Evolutionary conservation across 2,113 vertebrate genomes (phyloP).

Genomic region (Numida meleagris): DNA sequence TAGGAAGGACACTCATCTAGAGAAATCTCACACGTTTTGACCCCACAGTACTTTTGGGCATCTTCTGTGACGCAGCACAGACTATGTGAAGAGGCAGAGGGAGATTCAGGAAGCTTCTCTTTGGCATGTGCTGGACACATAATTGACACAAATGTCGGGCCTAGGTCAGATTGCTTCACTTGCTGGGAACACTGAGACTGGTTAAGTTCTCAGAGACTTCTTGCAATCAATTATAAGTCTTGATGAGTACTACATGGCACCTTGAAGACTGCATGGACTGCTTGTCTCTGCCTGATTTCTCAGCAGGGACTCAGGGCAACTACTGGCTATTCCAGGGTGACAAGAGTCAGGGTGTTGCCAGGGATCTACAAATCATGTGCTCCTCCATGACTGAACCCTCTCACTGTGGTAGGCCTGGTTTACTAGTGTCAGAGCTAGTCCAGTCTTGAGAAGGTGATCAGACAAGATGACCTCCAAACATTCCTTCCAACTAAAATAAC

Average conservation of each 20-base stretch:
- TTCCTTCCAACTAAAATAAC: not conserved
- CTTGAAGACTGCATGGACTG: accelerated
- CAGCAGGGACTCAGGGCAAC: not conserved
- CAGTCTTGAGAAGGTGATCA: not conserved
- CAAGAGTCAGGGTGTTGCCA: not conserved
- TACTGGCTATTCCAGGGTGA: not conserved
- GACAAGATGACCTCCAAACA: not conserved
- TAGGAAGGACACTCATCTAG: not conserved
- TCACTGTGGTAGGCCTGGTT: accelerated
- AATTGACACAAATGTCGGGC: accelerated
- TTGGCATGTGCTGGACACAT: not conserved
- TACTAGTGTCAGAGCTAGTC: not conserved
- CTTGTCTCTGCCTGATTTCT: not conserved
- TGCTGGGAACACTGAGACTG: not conserved
- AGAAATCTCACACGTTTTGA: not conserved
- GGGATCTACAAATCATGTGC: not conserved
- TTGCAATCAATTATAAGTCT: not conserved
- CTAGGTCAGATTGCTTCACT: not conserved
- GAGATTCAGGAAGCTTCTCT: not conserved
- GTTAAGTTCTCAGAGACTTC: not conserved
- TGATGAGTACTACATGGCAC: not conserved
- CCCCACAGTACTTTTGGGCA: not conserved
- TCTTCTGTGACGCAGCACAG: not conserved
- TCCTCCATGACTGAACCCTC: not conserved
- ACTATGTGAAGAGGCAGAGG: not conserved